Base-by-base conservation (phyloP, 2,888 invertebrate species). In the Microplitis manilae region DNA sequence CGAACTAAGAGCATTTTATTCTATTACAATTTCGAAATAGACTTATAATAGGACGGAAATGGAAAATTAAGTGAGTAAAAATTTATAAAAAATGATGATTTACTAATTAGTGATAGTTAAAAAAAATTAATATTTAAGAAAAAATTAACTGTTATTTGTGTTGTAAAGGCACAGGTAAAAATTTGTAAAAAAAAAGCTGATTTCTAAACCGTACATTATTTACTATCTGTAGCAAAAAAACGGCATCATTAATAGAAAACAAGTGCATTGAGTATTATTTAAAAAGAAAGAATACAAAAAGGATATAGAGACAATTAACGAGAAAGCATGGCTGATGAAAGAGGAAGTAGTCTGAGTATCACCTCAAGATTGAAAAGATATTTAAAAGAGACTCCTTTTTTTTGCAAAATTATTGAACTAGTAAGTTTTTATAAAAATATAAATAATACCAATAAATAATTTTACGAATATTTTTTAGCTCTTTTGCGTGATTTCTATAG, bases 401-500 rank as follows among this genome's bases (percentile, higher is more conserved):
- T 87, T 78, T 88, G 86, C 81, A 92, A 94, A 88, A 89, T 92
- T 73, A 81, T 93, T 38, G 94, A 94, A 88, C 86, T 94, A 92
- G 94, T 94, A 87, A 92, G 93, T 90, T 41, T 13, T 62, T 69
- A 15, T 39, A 67, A 50, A 62, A 75, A 15, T 64, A 17, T 6
- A 62, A 20, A 68, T 39, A 74, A 38, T 39, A 2, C 39, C 5
- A 13, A 50, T 39, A 61, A 61, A 72, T 64, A 17, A 62, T n/a
- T 75, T 17, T 65, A 68, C 62, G 39, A 41, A 67, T 20, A 76
- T 68, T 70, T 76, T 76, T 79, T 90, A 94, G 94, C 86, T 92
- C 15, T 86, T 94, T 65, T 92, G 93, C 74, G 91, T 93, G 64
- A 91, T 93, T 69, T 92, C 93, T 79, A 91, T 93, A 69, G 93